Evolutionary conservation across 2,888 invertebrate species (phyloP).

Genomic region (Noctua fimbriata): DNA sequence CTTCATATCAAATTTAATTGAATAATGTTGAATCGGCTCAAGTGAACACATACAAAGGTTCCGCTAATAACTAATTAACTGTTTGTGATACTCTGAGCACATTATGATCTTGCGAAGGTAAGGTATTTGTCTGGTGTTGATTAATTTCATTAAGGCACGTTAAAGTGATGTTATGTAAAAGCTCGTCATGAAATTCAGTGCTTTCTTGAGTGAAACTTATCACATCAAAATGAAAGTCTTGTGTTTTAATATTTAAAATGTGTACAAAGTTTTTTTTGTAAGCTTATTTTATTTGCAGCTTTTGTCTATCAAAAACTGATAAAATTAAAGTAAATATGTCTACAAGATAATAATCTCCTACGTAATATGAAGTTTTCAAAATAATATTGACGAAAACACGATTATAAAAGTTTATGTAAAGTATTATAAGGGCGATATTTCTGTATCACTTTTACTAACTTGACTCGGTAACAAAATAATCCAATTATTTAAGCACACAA

Average conservation of each 20-base stretch:
- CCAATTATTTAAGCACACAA: not conserved
- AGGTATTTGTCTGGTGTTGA: slow-evolving; percentile 29
- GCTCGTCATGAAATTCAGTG: not conserved
- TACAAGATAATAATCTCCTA: not conserved
- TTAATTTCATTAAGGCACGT: slow-evolving; percentile 26
- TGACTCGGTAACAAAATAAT: not conserved
- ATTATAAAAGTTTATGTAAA: not conserved
- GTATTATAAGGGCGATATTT: not conserved
- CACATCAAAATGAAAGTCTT: not conserved
- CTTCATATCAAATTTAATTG: slow-evolving; percentile 28
- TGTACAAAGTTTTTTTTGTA: not conserved
- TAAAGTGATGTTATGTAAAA: slow-evolving; percentile 7
- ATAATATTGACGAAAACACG: not conserved
- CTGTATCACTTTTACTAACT: not conserved
- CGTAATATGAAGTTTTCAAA: not conserved
- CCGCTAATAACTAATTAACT: slow-evolving; percentile 44
- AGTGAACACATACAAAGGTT: slow-evolving; percentile 58
- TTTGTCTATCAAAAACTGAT: not conserved
- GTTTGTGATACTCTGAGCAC: slow-evolving; percentile 39
- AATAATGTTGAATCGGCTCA: slow-evolving; percentile 45
- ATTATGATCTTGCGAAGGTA: slow-evolving; percentile 14
- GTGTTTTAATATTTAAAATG: not conserved
- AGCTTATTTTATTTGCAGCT: not conserved
- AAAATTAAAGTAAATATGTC: not conserved
- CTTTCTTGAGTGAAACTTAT: not conserved